Evolutionary conservation across 2,888 invertebrate species (phyloP), one percentile per base, ranked within the genome.

Genomic region (Argyra leucocephala): DNA sequence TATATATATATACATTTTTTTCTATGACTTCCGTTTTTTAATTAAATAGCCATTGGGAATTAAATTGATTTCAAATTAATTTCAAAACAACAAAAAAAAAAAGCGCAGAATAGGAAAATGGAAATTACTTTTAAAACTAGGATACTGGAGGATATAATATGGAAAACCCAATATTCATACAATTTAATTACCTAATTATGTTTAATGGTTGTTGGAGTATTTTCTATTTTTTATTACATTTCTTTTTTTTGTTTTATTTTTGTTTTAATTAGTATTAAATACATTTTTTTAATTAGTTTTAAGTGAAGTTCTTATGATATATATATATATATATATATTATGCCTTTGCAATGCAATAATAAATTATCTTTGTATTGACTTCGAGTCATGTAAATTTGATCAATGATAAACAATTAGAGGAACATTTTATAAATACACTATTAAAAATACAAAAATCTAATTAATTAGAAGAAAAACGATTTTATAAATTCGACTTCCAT

Each of bases 21-120:
- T 48, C 15, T 48, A 31, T 31, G 10, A 7, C 5, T 31, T 31
- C 10, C 10, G 5, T 7, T 18, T 48, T 48, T 48, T 48, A 48
- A 48, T 48, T 48, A 48, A 48, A 48, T 48, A 48, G 48, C 48
- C 48, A 48, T 48, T 48, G 48, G 18, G 48, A 48, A 48, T 48
- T 18, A 48, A 48, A 48, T 48, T 18, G 48, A 48, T 18, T 48
- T 48, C 18, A 48, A 48, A 3, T 48, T 48, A 48, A 48, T 48
- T 3, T 48, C 5, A 48, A 48, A 48, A 31, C 37, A 37, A 37
- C 2, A 37, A 37, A 37, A 37, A 9, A 37, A 37, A 3, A 37
- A 37, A 37, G 7, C 3, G 12, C 15, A 48, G 15, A 48, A 48
- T 18, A 48, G 18, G 18, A 18, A 18, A 2, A 18, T 9, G 18